Base-by-base conservation (phyloP, 1,140 invertebrate genomes). In the Lepidurus packardi region DNA sequence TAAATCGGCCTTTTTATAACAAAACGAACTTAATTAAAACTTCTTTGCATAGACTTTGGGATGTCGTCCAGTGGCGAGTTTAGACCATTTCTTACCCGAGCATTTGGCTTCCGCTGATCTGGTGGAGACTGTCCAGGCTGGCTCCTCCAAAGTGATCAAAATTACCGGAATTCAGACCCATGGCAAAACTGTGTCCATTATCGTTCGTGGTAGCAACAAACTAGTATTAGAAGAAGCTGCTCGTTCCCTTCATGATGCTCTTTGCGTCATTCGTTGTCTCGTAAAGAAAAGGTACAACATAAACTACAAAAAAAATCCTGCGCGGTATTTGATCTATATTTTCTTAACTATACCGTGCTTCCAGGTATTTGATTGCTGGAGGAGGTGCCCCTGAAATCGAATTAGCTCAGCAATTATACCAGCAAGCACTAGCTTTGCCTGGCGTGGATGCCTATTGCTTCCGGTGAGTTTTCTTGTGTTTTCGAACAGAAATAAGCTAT, bases 351-450 rank as follows among this genome's bases (percentile, higher is more conserved):
- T 73, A 74, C 43, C 6, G 53, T 65, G 6, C 34, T 85, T 82
- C 25, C 78, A 88, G 90, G 74, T 93, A 93, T 74, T 84, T 98
- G 79, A 92, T 99, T 84, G 91, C 96, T 77, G 97, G 98, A 75
- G 98, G 98, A 76, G 98, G 98, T 77, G 97, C 97, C 13, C 97
- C 97, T 5, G 98, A 99, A 87, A 98, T 95, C 79, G 95, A 98
- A 85, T 86, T 99, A 47, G 92, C 96, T 0, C 85, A 98, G 7
- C 90, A 91, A 78, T 85, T 99, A n/a, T 91, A 92, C 42, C 90
- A 93, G 13, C 88, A 92, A 80, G 92, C 96, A 0, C 90, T 96
- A 81, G 91, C 91, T 0, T 88, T 98, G 3, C 90, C 91, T 53
- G 98, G 97, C 75, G 91, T 97, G 73, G 93, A 98, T 85, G 94